Conservation (phyloP, 2,797 vertebrate genomes). For the Notoglanidium macrostoma region DNA sequence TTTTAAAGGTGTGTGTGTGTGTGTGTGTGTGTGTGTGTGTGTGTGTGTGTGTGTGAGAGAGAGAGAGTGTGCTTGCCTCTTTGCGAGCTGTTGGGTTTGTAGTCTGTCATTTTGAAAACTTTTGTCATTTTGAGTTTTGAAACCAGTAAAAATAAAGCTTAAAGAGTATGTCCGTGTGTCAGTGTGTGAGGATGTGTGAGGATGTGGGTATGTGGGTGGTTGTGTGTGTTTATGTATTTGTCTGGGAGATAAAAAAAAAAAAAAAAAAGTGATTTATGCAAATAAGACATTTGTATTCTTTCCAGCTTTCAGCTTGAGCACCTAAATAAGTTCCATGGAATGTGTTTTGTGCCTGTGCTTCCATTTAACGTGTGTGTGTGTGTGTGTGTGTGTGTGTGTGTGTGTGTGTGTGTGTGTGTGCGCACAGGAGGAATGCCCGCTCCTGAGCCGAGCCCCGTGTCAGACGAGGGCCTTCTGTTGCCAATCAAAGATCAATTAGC, state of each 20-base stretch:
- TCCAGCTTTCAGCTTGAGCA: not conserved
- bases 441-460: conserved; percentile 86
- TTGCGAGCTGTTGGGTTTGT: not conserved
- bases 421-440: conserved; percentile 91
- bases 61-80: not conserved
- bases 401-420: conserved; percentile 50
- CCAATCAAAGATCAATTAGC: conserved; percentile 78
- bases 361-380: conserved; percentile 17
- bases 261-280: not conserved
- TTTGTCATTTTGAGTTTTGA: not conserved
- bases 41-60: not conserved
- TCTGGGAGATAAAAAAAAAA: not conserved
- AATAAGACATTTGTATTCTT: not conserved
- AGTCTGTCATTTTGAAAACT: not conserved
- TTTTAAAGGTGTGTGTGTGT: conserved; percentile 1
- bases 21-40: conserved; percentile 4
- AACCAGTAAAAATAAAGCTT: not conserved
- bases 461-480: conserved; percentile 86
- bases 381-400: conserved; percentile 27
- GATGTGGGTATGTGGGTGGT: not conserved
- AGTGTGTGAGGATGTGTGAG: no score
- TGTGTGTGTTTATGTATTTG: not conserved
- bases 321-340: not conserved
- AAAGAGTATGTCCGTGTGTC: no score
- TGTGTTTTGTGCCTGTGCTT: conserved; percentile 31